Base-by-base conservation (phyloP, 2,888 invertebrate species). In the Hyposoter didymator region DNA sequence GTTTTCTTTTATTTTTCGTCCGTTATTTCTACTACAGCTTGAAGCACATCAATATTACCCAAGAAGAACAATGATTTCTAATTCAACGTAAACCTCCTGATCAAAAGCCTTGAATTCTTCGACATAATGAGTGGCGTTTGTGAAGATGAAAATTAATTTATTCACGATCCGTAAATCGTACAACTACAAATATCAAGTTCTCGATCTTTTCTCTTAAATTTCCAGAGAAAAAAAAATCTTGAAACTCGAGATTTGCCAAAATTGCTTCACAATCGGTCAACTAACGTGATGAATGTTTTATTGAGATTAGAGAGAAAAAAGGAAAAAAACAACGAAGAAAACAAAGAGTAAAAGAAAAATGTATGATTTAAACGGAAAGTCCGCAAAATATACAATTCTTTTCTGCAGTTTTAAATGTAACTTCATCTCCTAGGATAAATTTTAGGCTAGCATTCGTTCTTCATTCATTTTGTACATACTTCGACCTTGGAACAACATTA, bases 1-100 rank as follows among this genome's bases (percentile, higher is more conserved):
- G 22, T 59, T 59, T 59, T 59, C 28, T 14, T 28, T 59, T 52
- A 52, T 52, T 52, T 52, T 52, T 52, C 49, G 43, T 64, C 55
- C 55, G 64, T 69, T 83, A 83, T 76, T 83, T 78, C 80, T 85
- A 85, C 80, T 85, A 80, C 80, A 85, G 82, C 78, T 83, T 85
- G 80, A 85, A 85, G 83, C 80, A 81, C 85, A 85, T 85, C 82
- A 83, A 85, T 85, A 76, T 81, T 83, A 85, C 67, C 80, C 83
- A 78, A 85, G 80, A 66, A 85, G 79, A 85, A 85, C 83, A 80
- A 85, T 83, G 83, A 83, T 85, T 83, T 76, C 62, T 76, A 82
- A 59, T 76, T 82, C 49, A 80, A 85, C 72, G 39, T 85, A 80
- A 73, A 78, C 78, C 62, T 59, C 12, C 22, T 76, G 76, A 70